Percentiles rank a stretch among this genome's conserved stretches.
These are phyloP conservation scores for Channallabes apus DNA, from an alignment of 2,797 vertebrate species.

Conservation along the genomic window DNA sequence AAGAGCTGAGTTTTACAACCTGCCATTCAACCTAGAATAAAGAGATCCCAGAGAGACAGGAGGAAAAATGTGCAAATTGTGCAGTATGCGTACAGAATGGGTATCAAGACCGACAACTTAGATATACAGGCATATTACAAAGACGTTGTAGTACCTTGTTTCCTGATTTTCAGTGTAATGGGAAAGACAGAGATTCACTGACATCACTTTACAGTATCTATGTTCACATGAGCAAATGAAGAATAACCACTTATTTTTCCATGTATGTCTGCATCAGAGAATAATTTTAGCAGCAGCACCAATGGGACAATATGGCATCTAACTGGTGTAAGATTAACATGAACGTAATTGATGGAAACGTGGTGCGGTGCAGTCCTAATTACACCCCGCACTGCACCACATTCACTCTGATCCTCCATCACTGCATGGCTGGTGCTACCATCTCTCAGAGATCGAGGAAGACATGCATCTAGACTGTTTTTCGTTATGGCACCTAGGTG, in stretches of 20 bases:
- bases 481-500: too few species aligned
- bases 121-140: not conserved
- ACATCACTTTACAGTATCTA: not conserved
- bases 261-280: not conserved
- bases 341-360: too few species aligned
- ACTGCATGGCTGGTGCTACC: too few species aligned
- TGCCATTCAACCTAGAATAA: conserved; percentile 1
- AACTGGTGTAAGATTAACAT: too few species aligned
- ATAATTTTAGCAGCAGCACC: not conserved
- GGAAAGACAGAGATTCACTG: not conserved
- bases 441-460: too few species aligned
- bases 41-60: not conserved
- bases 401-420: too few species aligned
- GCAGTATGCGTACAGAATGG: not conserved
- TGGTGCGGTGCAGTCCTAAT: too few species aligned
- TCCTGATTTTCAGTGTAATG: not conserved
- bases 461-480: too few species aligned
- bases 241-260: not conserved
- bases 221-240: not conserved
- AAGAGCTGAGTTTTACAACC: conserved; percentile 13
- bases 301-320: too few species aligned
- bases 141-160: not conserved
- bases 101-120: not conserved
- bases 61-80: not conserved
- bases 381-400: too few species aligned